These are phyloP conservation scores for Labrus mixtus DNA, from an alignment of 2,113 vertebrate genomes.

Conservation along the genomic window DNA sequence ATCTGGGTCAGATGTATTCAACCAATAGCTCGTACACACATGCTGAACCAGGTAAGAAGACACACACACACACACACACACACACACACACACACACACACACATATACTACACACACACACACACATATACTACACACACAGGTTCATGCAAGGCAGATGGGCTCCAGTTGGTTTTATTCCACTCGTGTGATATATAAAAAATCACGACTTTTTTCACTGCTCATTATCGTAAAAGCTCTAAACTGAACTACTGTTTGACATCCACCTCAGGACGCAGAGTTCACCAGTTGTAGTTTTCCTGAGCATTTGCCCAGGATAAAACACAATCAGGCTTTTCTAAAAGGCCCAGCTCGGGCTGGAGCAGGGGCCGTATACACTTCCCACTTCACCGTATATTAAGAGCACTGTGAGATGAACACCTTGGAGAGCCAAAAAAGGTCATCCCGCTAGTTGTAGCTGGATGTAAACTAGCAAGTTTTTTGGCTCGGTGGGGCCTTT, in stretches of 20 bases:
- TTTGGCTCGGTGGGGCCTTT: conserved; percentile 53
- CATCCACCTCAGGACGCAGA: conserved; percentile 1
- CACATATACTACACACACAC: conserved; percentile 40
- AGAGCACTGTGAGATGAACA: conserved; percentile 54
- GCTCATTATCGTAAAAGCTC: conserved; percentile 27
- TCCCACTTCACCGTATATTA: conserved; percentile 35
- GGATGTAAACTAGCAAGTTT: conserved; percentile 60
- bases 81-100: conserved; percentile 28
- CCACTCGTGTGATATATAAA: not conserved
- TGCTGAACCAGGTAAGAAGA: conserved; percentile 33
- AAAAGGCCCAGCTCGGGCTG: conserved; percentile 24
- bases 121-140: conserved; percentile 37
- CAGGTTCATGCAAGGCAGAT: conserved; percentile 24
- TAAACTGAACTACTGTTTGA: conserved; percentile 1
- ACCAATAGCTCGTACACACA: conserved; percentile 40
- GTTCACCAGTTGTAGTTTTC: conserved; percentile 23
- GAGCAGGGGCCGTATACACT: conserved; percentile 22
- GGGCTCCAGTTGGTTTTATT: not conserved
- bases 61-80: conserved; percentile 27
- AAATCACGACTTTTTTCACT: not conserved
- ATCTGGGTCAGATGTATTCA: conserved; percentile 85
- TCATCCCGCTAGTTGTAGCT: conserved; percentile 54
- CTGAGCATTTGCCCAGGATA: conserved; percentile 10
- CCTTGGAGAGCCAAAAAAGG: conserved; percentile 55
- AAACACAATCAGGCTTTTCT: conserved; percentile 28